Percentiles rank a stretch among this genome's conserved stretches.
These are phyloP conservation scores for Cheilosia variabilis DNA, from an alignment of 2,888 invertebrate genomes.

Conservation along the genomic window DNA sequence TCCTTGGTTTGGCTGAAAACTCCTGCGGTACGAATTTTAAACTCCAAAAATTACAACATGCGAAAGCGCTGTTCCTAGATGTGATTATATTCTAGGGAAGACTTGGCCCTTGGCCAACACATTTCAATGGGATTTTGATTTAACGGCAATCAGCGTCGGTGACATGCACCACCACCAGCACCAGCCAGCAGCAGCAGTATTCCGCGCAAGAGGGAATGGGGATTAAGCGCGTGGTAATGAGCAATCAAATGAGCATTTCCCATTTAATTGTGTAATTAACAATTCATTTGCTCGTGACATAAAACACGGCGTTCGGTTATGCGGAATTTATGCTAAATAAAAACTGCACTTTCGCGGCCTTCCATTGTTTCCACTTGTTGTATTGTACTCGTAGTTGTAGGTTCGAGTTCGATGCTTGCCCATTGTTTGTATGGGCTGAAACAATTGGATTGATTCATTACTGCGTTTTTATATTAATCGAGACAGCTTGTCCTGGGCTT, in stretches of 20 bases:
- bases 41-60: slow-evolving; percentile 32
- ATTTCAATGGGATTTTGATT: slow-evolving; percentile 71
- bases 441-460: slow-evolving; percentile 71
- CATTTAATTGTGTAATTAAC: slow-evolving; percentile 75
- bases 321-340: slow-evolving; percentile 70
- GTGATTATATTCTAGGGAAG: slow-evolving; percentile 57
- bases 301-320: slow-evolving; percentile 72
- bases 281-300: slow-evolving; percentile 75
- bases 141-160: slow-evolving; percentile 70
- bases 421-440: slow-evolving; percentile 47
- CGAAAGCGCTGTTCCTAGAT: slow-evolving; percentile 35
- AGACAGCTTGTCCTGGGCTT: slow-evolving; percentile 5
- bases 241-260: slow-evolving; percentile 74
- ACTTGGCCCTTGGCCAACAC: slow-evolving; percentile 65
- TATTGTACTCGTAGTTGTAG: slow-evolving; percentile 5
- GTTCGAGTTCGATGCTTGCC: slow-evolving; percentile 2
- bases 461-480: slow-evolving; percentile 43
- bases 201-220: slow-evolving; percentile 41
- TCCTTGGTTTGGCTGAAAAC: slow-evolving; percentile 20
- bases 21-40: slow-evolving; percentile 8
- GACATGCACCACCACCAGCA: slow-evolving; percentile 41
- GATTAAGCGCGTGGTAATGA: slow-evolving; percentile 62
- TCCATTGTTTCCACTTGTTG: slow-evolving; percentile 72
- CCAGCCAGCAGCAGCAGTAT: slow-evolving; percentile 9
- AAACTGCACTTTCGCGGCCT: slow-evolving; percentile 35